Evolutionary conservation across 1,140 invertebrate genomes (phyloP).

Genomic region (Heliconius hewitsoni): DNA sequence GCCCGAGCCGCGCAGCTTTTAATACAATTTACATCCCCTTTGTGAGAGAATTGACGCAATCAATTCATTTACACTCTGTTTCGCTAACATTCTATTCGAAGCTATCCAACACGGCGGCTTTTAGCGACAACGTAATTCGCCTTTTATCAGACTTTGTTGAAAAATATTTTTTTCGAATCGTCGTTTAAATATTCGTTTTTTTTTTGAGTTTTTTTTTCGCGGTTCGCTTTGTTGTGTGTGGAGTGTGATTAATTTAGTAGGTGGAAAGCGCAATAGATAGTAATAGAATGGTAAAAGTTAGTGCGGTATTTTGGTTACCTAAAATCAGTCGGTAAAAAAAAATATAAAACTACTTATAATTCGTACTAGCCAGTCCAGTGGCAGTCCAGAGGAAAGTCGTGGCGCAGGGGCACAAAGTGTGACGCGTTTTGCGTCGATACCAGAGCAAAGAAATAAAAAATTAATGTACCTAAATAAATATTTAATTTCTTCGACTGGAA

Average conservation of each 20-base stretch:
- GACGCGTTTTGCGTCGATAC: no score
- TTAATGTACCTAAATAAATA: no score
- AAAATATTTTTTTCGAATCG: constrained; percentile 46
- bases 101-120: constrained; percentile 57
- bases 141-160: constrained; percentile 50
- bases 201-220: background rate
- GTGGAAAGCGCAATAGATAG: background rate
- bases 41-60: constrained; percentile 77
- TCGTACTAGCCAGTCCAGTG: no score
- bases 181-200: constrained; percentile 17
- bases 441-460: no score
- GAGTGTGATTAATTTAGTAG: background rate
- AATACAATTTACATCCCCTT: constrained; percentile 77
- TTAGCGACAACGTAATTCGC: constrained; percentile 69
- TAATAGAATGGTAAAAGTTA: background rate
- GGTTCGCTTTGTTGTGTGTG: background rate
- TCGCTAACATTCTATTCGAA: constrained; percentile 67
- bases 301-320: background rate
- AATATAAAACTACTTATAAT: no score
- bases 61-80: constrained; percentile 81
- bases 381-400: no score
- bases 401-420: no score
- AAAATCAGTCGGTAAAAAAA: no score
- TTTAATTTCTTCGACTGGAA: no score
- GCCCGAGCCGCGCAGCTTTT: constrained; percentile 76